phyloP scores from a whole-genome alignment of 1,140 invertebrate species.

The Nylanderia fulva region DNA sequence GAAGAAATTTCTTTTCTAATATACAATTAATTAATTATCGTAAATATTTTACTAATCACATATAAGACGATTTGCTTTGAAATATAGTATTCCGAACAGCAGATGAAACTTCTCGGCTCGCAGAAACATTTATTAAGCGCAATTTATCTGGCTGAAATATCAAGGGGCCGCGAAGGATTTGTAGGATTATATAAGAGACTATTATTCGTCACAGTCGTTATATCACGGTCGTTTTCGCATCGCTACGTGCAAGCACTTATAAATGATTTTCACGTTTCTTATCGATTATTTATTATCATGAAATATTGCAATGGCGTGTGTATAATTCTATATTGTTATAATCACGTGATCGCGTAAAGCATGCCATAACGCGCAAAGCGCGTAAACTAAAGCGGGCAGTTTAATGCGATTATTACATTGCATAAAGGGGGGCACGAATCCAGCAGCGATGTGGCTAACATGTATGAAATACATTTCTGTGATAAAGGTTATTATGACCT shows the following conservation, averaged over 20 bases:
- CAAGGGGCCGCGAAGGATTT: background rate
- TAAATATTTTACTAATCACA: no score
- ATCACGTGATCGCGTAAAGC: background rate
- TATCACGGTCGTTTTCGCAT: background rate
- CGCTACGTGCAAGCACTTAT: background rate
- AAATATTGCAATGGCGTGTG: background rate
- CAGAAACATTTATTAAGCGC: background rate
- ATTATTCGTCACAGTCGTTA: background rate
- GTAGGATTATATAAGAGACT: background rate
- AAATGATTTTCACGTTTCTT: background rate
- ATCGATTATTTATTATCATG: background rate
- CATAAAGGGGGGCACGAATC: background rate
- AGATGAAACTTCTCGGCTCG: background rate
- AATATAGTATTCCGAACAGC: background rate
- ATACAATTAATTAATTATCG: background rate
- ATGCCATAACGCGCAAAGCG: background rate
- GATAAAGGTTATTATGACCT: conserved; percentile 1
- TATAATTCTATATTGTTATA: background rate
- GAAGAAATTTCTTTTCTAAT: background rate
- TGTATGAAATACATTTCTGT: background rate
- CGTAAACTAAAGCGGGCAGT: conserved; percentile 19
- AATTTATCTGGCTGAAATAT: background rate
- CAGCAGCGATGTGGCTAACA: background rate
- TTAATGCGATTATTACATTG: conserved; percentile 42
- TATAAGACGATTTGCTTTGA: no score